phyloP scores from a whole-genome alignment of 2,888 invertebrate genomes.

The Chrysodeixis includens region DNA sequence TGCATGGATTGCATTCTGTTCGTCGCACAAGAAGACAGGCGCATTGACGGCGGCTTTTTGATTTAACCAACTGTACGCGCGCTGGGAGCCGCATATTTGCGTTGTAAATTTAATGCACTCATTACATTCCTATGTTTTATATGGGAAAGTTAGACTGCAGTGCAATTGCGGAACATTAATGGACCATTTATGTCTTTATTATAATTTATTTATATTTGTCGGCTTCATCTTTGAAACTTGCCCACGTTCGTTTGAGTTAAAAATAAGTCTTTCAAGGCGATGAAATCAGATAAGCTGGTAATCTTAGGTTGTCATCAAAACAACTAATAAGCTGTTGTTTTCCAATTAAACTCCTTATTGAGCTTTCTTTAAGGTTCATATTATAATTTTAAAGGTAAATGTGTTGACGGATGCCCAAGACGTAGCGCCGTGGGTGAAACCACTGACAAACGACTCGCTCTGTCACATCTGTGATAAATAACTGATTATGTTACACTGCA shows the following conservation, averaged over 20 bases:
- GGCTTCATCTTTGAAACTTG: constrained; percentile 57
- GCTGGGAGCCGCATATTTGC: constrained; percentile 64
- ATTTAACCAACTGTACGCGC: constrained; percentile 71
- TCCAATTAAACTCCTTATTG: constrained; percentile 71
- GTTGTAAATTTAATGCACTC: constrained; percentile 71
- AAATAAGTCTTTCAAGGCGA: constrained; percentile 80
- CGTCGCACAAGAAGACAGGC: constrained; percentile 79
- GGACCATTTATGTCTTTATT: constrained; percentile 54
- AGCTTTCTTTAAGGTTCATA: constrained; percentile 71
- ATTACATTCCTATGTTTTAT: constrained; percentile 67
- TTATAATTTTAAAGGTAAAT: constrained; percentile 56
- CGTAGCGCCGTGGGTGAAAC: constrained; percentile 84
- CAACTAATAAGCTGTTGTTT: constrained; percentile 71
- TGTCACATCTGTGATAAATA: constrained; percentile 87
- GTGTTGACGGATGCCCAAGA: constrained; percentile 82
- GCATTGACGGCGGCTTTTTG: constrained; percentile 80
- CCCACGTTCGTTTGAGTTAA: constrained; percentile 66
- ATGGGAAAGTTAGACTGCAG: constrained; percentile 47
- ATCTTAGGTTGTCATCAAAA: constrained; percentile 84
- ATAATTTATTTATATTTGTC: constrained; percentile 50
- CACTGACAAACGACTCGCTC: constrained; percentile 85
- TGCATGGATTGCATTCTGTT: constrained; percentile 83
- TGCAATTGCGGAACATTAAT: constrained; percentile 59
- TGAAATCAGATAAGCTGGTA: constrained; percentile 83
- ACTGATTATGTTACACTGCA: constrained; percentile 87